Conservation (phyloP, 2,888 invertebrate species). For the Bursaphelenchus okinawaensis region DNA sequence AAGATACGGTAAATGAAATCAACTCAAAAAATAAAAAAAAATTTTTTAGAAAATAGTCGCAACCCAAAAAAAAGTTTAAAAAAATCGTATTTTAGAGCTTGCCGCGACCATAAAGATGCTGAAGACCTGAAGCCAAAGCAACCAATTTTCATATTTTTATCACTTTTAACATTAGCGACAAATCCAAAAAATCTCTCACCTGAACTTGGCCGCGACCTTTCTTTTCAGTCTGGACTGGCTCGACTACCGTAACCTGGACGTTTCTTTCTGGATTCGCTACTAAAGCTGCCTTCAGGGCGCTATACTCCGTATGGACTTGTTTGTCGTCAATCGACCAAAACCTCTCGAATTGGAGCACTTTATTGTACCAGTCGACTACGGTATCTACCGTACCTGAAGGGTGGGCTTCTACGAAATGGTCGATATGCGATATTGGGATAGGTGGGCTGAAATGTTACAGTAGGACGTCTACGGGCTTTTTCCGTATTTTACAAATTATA, state of each 20-base stretch:
- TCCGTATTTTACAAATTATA: too few relatives aligned
- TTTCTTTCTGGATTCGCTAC: constrained; percentile 37
- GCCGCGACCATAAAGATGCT: not conserved
- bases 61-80: not conserved
- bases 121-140: not conserved
- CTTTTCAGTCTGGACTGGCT: constrained; percentile 31
- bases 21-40: not conserved
- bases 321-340: constrained; percentile 62
- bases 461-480: too few relatives aligned
- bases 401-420: constrained; percentile 94
- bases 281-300: constrained; percentile 41
- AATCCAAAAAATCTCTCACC: too few relatives aligned
- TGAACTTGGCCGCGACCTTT: constrained; percentile 35
- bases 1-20: too few relatives aligned
- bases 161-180: not conserved
- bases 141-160: not conserved
- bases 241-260: constrained; percentile 46
- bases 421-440: constrained; percentile 75
- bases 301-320: constrained; percentile 18
- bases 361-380: constrained; percentile 66
- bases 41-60: constrained; percentile 1
- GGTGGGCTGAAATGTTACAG: constrained; percentile 61
- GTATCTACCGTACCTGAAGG: constrained; percentile 82
- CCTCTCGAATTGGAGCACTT: constrained; percentile 59
- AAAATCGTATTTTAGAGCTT: not conserved